These are phyloP conservation scores for Hypanus sabinus DNA, from an alignment of 2,113 vertebrate genomes.

Conservation along the genomic window DNA sequence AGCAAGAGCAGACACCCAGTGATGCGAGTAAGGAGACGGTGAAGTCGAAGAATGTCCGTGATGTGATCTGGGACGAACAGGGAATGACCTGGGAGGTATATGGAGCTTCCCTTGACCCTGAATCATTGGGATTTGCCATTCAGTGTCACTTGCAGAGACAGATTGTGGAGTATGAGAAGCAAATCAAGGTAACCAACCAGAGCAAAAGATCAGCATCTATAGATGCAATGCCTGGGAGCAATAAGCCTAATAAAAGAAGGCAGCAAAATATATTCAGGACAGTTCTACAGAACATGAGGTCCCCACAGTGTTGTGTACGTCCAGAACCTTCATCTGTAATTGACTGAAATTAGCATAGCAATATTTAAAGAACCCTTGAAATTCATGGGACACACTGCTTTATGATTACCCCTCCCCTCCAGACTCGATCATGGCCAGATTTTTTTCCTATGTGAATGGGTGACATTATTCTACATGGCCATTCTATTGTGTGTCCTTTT, in stretches of 20 bases:
- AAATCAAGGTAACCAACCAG: constrained; percentile 63
- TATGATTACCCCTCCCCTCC: too few relatives aligned
- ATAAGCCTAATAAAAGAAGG: constrained; percentile 77
- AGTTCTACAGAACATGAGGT: constrained; percentile 83
- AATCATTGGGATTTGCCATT: constrained; percentile 89
- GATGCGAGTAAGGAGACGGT: constrained; percentile 54
- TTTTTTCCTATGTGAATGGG: not conserved
- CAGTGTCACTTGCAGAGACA: constrained; percentile 96
- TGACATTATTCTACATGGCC: not conserved
- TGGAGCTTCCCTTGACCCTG: constrained; percentile 84
- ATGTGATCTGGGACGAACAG: constrained; percentile 94
- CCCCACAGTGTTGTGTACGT: constrained; percentile 81
- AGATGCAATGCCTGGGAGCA: constrained; percentile 60
- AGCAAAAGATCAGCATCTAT: constrained; percentile 77
- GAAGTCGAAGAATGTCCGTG: constrained; percentile 67
- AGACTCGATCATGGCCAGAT: not conserved
- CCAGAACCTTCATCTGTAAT: constrained; percentile 79
- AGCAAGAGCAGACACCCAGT: constrained; percentile 43
- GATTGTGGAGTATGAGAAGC: constrained; percentile 85
- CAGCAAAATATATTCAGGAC: constrained; percentile 81
- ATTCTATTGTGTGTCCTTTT: not conserved
- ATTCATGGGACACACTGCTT: not conserved
- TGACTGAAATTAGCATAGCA: constrained; percentile 60
- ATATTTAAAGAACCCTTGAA: not conserved
- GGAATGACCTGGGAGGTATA: constrained; percentile 99